Percentiles rank a stretch among this genome's conserved stretches.
phyloP scores from a whole-genome alignment of 2,888 invertebrate species.

The Temnothorax ravouxi region DNA sequence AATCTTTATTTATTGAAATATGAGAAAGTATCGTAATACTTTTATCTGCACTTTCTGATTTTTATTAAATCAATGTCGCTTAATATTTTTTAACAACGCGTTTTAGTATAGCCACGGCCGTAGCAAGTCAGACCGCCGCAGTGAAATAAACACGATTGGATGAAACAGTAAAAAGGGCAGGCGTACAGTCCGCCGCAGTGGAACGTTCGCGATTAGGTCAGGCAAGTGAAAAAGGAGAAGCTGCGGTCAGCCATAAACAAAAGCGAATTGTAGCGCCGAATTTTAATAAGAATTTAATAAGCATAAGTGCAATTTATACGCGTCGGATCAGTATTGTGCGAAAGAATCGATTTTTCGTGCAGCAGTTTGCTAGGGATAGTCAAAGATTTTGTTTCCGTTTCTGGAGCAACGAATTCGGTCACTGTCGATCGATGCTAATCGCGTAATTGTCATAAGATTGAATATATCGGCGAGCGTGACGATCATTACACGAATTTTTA shows the following conservation, averaged over 20 bases:
- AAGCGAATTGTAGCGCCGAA: background rate
- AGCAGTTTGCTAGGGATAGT: background rate
- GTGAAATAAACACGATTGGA: background rate
- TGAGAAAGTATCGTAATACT: background rate
- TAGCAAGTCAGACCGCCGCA: background rate
- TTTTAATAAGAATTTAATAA: conserved; percentile 19
- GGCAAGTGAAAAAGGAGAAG: background rate
- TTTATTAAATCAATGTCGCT: background rate
- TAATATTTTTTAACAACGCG: background rate
- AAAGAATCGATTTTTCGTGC: background rate
- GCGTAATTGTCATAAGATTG: background rate
- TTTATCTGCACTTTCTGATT: background rate
- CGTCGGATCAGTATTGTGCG: background rate
- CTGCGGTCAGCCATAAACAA: background rate
- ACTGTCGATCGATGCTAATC: background rate
- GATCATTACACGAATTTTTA: conserved; percentile 23
- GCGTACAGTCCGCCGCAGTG: background rate
- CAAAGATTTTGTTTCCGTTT: background rate
- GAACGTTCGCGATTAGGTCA: background rate
- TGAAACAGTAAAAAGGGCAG: conserved; percentile 2
- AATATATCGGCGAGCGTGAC: background rate
- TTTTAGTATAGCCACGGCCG: too few relatives aligned
- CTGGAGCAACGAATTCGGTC: too few relatives aligned
- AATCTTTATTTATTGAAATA: background rate
- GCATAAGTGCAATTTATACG: background rate